Evolutionary conservation across 2,797 vertebrate species (phyloP), one percentile per base, ranked within the genome.

Genomic region (Dicrostonyx torquatus): DNA sequence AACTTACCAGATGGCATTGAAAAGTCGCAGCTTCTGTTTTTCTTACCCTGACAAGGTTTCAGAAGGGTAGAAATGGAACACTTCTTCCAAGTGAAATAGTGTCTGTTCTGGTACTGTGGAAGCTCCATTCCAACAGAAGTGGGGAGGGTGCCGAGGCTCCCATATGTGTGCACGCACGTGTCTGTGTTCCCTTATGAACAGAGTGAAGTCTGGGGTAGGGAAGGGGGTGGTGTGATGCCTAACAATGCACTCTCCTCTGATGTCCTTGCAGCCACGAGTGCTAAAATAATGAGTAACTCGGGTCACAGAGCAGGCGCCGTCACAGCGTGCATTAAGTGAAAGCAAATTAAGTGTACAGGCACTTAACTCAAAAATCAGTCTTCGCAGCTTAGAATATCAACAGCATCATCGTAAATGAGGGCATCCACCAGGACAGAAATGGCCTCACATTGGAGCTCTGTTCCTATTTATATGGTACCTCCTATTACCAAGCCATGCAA

Each of bases 1-100:
- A 93, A 97, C 97, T 96, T 79, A 97, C 45, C 96, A 97, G 95
- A 97, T 97, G 97, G 95, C 96, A 93, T 26, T 92, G 91, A 72
- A 87, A 95, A 97, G 95, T 94, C 97, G 89, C 96, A 95, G 96
- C 82, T 96, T 97, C 95, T 91, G 76, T 95, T 95, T 96, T 91
- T 87, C 96, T 95, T 91, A 58, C 58, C 48, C 95, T 93, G 95
- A 95, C 95, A 96, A 95, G 93, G 93, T 64, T 97, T 94, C 34
- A 90, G 95, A 95, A 94, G 94, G 92, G 88, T 94, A 94, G 95
- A 89, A 92, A 95, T 62, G 84, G 96, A 96, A 93, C 92, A 85
- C 72, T 95, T 96, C 92, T 95, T 96, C 86, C 70, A 85, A 97
- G 87, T 62, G 89, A 97, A 95, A 95, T 20, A 88, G 55, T 93